Percentiles rank a stretch among this genome's conserved stretches.
Evolutionary conservation across 1,140 invertebrate genomes (phyloP).

Genomic region (Cataglyphis hispanica): DNA sequence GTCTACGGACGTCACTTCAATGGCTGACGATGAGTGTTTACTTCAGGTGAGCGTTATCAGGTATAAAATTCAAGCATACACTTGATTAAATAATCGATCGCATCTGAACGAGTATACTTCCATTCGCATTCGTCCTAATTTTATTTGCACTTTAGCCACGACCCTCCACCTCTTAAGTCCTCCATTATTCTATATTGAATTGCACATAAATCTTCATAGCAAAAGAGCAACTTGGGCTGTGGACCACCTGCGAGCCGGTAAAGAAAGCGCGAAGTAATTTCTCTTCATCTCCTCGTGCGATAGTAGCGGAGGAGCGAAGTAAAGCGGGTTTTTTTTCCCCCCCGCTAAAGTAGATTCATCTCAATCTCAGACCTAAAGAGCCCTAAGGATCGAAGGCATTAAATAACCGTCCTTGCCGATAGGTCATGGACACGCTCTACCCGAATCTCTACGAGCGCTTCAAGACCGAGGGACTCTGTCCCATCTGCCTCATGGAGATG

Average conservation of each 20-base stretch:
- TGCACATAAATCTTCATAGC: constrained; percentile 60
- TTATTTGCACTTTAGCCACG: constrained; percentile 38
- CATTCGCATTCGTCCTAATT: constrained; percentile 30
- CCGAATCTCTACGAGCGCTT: constrained; percentile 79
- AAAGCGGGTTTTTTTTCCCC: background rate
- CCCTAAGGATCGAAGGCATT: constrained; percentile 10
- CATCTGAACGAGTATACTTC: constrained; percentile 6
- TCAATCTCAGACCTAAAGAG: constrained; percentile 36
- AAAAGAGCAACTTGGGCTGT: constrained; percentile 28
- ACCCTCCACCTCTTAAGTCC: constrained; percentile 42
- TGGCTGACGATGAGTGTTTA: background rate
- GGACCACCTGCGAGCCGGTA: background rate
- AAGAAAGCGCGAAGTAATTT: constrained; percentile 47
- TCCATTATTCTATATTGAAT: constrained; percentile 60
- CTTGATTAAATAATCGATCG: constrained; percentile 47
- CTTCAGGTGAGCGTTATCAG: constrained; percentile 27
- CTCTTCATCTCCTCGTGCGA: constrained; percentile 49
- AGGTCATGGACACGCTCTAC: constrained; percentile 77
- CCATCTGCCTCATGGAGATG: constrained; percentile 81
- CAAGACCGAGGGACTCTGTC: constrained; percentile 78
- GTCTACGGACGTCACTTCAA: background rate
- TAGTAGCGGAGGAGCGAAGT: background rate
- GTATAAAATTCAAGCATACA: constrained; percentile 28
- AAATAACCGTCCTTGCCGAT: constrained; percentile 20
- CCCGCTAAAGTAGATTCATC: constrained; percentile 34